Base-by-base conservation (phyloP, 1,140 invertebrate genomes). In the Stenopsyche tienmushanensis region DNA sequence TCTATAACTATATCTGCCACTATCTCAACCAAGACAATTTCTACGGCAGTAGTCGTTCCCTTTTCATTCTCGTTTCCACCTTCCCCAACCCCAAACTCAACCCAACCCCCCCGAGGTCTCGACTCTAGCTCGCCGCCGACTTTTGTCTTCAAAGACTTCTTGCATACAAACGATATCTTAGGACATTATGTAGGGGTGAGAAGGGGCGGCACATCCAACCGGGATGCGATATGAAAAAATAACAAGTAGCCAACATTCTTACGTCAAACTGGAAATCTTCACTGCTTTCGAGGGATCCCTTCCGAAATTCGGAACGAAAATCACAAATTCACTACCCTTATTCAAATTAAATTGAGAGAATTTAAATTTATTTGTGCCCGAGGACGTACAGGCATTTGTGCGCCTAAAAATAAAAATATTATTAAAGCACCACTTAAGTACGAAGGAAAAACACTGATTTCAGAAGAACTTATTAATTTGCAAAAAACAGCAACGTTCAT, bases 151-250 rank as follows among this genome's bases (percentile, higher is more conserved):
- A 75, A 75, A 77, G 78, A 79, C 78, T 79, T 76, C 77, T 75
- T 77, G 80, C 78, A 81, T 81, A 80, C 79, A 81, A 81, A 81
- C 76, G 79, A 79, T 76, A 73, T 72, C 71, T 74, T 77, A 75
- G 60, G 55, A 58, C 60, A 66, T 47, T 50, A 55, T 47, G 59
- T 45, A 39, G 62, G 49, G 50, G 66, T 39, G 62, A 50, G 57
- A 64, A 62, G 44, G 66, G 54, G 44, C 20, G 42, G 49, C 21
- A 45, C 34, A 54, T 21, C 21, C 18, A 13, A 26, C 9, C 20
- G 57, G 57, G 39, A 23, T 45, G 7, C 62, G 62, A 64, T 64
- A 64, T 64, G 62, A 64, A 64, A 64, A 64, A 64, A 64, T 64
- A 64, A 64, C 29, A 54, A 54, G 50, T 64, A 54, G 52, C 62